Percentiles rank a stretch among this genome's conserved stretches.
These are phyloP conservation scores for Leucoraja ocellata DNA, from an alignment of 2,797 vertebrate species.

Conservation along the genomic window DNA sequence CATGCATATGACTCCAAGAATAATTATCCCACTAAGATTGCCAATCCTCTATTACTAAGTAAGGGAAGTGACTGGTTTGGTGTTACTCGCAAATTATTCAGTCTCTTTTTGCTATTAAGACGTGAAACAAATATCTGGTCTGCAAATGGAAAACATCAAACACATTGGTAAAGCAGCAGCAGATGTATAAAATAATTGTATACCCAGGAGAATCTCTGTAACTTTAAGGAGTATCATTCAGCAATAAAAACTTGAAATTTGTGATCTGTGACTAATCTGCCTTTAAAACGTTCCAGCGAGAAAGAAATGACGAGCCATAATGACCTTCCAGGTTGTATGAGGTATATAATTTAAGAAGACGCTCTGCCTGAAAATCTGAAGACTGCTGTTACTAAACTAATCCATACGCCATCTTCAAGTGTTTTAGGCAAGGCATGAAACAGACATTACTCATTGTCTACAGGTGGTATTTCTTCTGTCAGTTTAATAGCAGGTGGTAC, in stretches of 20 bases:
- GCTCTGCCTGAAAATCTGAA: conserved; percentile 54
- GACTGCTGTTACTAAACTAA: conserved; percentile 73
- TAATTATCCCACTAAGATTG: neutral
- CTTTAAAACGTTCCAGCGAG: conserved; percentile 63
- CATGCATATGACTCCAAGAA: neutral
- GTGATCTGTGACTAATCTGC: conserved; percentile 71
- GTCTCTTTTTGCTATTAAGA: conserved; percentile 31
- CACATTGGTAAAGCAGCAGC: conserved; percentile 44
- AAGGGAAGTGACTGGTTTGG: neutral
- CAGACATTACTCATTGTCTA: conserved; percentile 63
- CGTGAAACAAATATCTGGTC: conserved; percentile 36
- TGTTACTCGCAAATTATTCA: conserved; percentile 7
- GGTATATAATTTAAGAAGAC: conserved; percentile 60
- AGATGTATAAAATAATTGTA: conserved; percentile 50
- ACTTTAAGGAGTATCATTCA: conserved; percentile 56
- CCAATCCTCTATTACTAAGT: neutral
- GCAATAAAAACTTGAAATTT: conserved; percentile 63
- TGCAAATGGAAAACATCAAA: conserved; percentile 33
- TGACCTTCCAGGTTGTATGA: conserved; percentile 58
- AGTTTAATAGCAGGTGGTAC: conserved; percentile 55
- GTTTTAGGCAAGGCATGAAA: conserved; percentile 55
- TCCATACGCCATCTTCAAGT: conserved; percentile 66
- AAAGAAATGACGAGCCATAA: conserved; percentile 64
- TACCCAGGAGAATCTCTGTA: conserved; percentile 51
- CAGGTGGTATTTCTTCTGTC: conserved; percentile 59